These are phyloP conservation scores for Neopipo cinnamomea DNA, from an alignment of 2,113 vertebrate genomes.

Conservation along the genomic window DNA sequence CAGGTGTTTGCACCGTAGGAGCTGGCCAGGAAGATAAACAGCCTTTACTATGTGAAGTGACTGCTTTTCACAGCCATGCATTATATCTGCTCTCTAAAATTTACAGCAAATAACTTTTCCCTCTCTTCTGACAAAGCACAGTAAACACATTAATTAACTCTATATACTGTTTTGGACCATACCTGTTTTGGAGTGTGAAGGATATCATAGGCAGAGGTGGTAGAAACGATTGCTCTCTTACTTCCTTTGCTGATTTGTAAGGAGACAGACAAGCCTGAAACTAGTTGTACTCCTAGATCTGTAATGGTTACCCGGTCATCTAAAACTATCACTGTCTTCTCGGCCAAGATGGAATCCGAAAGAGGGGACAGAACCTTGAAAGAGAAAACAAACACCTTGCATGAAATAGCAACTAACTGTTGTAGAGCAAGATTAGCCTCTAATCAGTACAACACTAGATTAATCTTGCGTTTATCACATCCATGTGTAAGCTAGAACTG, in stretches of 20 bases:
- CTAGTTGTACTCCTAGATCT: slow-evolving; percentile 89
- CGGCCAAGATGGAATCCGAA: slow-evolving; percentile 94
- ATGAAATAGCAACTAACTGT: neutral
- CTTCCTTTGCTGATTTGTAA: slow-evolving; percentile 81
- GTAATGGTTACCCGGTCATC: slow-evolving; percentile 92
- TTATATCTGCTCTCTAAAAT: neutral
- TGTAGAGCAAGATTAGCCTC: neutral
- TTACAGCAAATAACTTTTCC: neutral
- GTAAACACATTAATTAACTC: rapidly evolving
- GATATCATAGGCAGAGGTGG: slow-evolving; percentile 82
- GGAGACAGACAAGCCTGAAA: slow-evolving; percentile 84
- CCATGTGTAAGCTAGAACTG: neutral
- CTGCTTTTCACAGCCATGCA: neutral
- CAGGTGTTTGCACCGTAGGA: neutral
- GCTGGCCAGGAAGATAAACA: neutral
- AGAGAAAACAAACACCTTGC: neutral
- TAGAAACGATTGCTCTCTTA: slow-evolving; percentile 82
- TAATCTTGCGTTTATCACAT: neutral
- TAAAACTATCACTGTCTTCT: slow-evolving; percentile 91
- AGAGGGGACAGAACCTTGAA: slow-evolving; percentile 90
- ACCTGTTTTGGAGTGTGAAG: slow-evolving; percentile 88
- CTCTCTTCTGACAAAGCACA: neutral
- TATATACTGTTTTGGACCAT: rapidly evolving
- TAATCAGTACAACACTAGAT: neutral
- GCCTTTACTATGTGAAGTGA: neutral